Evolutionary conservation across 2,113 vertebrate species (phyloP).

Genomic region (Phrynocephalus versicolor): DNA sequence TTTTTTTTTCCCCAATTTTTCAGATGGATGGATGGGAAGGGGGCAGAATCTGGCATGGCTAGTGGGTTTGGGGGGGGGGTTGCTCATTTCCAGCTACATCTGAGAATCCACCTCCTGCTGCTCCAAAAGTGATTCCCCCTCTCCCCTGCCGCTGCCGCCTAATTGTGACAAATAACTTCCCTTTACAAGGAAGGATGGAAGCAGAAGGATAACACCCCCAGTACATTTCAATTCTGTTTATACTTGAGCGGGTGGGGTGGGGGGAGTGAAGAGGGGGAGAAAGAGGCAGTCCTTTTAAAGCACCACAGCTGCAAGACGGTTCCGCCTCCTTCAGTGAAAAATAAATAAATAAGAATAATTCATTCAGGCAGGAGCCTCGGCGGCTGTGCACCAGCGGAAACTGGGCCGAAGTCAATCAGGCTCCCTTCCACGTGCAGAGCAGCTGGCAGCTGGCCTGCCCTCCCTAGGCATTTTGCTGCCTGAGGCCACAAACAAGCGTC

Average conservation of each 20-base stretch:
- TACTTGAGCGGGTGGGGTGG: background rate
- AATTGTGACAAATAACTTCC: constrained; percentile 7
- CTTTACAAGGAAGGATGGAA: background rate
- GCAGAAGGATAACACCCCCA: constrained; percentile 3
- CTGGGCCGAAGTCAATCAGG: background rate
- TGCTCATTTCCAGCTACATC: background rate
- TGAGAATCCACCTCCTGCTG: background rate
- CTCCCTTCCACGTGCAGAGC: background rate
- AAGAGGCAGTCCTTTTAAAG: background rate
- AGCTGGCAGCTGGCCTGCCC: background rate
- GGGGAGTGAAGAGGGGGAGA: background rate
- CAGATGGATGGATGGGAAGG: background rate
- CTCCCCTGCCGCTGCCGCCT: no score
- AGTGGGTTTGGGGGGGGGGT: background rate
- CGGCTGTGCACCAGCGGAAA: background rate
- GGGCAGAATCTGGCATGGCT: background rate
- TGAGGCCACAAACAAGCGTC: background rate
- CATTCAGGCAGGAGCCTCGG: no score
- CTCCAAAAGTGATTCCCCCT: background rate
- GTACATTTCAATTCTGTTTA: constrained; percentile 8
- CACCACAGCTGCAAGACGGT: background rate
- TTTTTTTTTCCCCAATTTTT: background rate
- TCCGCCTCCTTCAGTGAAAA: background rate
- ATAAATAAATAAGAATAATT: background rate
- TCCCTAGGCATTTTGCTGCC: no score